Evolutionary conservation across 2,797 vertebrate species (phyloP), one percentile per base, ranked within the genome.

Genomic region (Sandelia bainsii): DNA sequence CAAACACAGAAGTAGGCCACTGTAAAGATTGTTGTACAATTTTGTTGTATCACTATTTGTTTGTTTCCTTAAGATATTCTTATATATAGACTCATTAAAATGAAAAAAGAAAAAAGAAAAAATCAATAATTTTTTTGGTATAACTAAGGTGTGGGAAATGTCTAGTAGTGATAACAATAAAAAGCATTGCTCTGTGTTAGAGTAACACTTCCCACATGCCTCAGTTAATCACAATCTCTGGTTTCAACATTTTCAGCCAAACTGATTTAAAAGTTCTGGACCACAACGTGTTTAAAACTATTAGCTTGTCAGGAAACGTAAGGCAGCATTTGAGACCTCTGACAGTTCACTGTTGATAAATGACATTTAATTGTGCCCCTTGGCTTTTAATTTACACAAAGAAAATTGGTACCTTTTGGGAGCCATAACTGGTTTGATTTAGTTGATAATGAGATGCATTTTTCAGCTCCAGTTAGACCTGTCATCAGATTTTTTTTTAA

Each of bases 181-280:
- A 57, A 6, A 27, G 10, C 5, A 29, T 45, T 48, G 19, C 29
- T 17, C 54, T 14, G 19, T 13, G 22, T 8, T 37, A 57, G 10
- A 10, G 25, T 50, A 16, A 37, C 27, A 27, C 46, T 63, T 54
- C 4, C 6, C 23, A 69, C 22, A 61, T 7, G 19, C 9, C 22
- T 6, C 8, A 22, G 9, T 29, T 16, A 10, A 34, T 32, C 8
- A n/a, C 27, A 44, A 7, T 67, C 34, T 7, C 23, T 0, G 0
- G 10, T 59, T 48, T 19, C 9, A 46, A 9, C 19, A 32, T 37
- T 37, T 59, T 53, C 20, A 19, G 23, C 45, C 53, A 50, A 22
- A 60, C 8, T 14, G 27, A 56, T 27, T 51, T 72, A 9, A 42
- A 5, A 54, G 58, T 67, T 53, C 20, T 74, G 29, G 29, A 76